Evolutionary conservation across 2,888 invertebrate species (phyloP).

Genomic region (Platycheirus rosarum): DNA sequence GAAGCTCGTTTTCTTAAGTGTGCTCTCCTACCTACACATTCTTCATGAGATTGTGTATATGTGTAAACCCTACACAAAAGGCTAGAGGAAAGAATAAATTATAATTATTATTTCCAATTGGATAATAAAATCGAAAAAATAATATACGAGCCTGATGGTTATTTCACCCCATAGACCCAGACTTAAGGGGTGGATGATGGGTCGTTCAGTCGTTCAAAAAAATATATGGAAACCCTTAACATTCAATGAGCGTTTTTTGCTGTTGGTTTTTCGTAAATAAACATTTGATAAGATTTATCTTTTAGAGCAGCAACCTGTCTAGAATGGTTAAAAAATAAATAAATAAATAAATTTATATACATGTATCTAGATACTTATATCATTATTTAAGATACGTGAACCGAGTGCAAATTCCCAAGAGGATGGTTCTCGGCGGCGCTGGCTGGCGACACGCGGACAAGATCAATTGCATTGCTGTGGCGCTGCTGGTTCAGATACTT

Average conservation of each 20-base stretch:
- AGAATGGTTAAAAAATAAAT: background rate
- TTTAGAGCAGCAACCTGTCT: slow-evolving; percentile 39
- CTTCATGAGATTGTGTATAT: no score
- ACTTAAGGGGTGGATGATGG: slow-evolving; percentile 31
- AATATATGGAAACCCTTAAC: slow-evolving; percentile 16
- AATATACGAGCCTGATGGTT: background rate
- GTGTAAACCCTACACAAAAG: background rate
- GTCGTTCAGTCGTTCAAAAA: slow-evolving; percentile 14
- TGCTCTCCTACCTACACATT: no score
- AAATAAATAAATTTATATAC: no score
- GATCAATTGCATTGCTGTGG: slow-evolving; percentile 1
- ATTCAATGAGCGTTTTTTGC: slow-evolving; percentile 1
- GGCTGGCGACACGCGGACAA: slow-evolving; percentile 5
- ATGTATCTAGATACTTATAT: slow-evolving; percentile 11
- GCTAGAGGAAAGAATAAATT: slow-evolving; percentile 1
- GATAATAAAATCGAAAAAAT: slow-evolving; percentile 28
- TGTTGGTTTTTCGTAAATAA: slow-evolving; percentile 42
- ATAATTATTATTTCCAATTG: slow-evolving; percentile 25
- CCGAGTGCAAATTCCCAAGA: slow-evolving; percentile 30
- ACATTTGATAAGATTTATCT: slow-evolving; percentile 68
- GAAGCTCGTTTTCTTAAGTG: slow-evolving; percentile 18
- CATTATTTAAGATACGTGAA: slow-evolving; percentile 18
- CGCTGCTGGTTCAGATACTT: slow-evolving; percentile 12
- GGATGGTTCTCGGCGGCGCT: background rate
- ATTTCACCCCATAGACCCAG: background rate